Evolutionary conservation across 2,888 invertebrate species (phyloP).

Genomic region (Autographa pulchrina): DNA sequence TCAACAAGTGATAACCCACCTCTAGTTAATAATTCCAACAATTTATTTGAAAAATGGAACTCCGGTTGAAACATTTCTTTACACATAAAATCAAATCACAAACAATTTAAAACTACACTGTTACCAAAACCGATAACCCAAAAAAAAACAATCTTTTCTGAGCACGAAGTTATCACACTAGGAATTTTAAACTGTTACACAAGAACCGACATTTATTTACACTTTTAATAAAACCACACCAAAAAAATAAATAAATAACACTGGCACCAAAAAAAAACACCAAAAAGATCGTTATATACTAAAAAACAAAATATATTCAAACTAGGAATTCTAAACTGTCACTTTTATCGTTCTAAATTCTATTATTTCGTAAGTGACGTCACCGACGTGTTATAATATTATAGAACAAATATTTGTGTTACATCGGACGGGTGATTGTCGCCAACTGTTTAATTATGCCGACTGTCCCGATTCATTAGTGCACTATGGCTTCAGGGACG

Average conservation of each 20-base stretch:
- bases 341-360: slow-evolving; percentile 13
- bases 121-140: slow-evolving; percentile 1
- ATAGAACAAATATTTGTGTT: slow-evolving; percentile 74
- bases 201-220: neutral
- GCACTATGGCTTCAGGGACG: slow-evolving; percentile 81
- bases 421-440: slow-evolving; percentile 78
- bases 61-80: slow-evolving; percentile 78
- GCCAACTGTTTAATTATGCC: slow-evolving; percentile 87
- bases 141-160: too few species aligned
- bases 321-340: neutral
- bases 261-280: neutral
- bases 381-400: slow-evolving; percentile 41
- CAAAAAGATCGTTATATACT: neutral
- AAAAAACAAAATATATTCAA: too few species aligned
- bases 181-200: neutral
- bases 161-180: neutral
- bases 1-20: slow-evolving; percentile 64
- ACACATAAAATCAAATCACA: slow-evolving; percentile 63
- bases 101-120: slow-evolving; percentile 11
- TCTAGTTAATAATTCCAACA: slow-evolving; percentile 83
- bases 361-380: slow-evolving; percentile 41
- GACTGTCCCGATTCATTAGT: slow-evolving; percentile 88
- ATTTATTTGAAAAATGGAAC: slow-evolving; percentile 85
- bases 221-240: neutral
- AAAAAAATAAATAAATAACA: neutral